A percentile compares a stretch with the other conserved stretches of the same genome.
These are phyloP conservation scores for Otocyon megalotis DNA, from an alignment of 2,113 vertebrate genomes.

Conservation along the genomic window DNA sequence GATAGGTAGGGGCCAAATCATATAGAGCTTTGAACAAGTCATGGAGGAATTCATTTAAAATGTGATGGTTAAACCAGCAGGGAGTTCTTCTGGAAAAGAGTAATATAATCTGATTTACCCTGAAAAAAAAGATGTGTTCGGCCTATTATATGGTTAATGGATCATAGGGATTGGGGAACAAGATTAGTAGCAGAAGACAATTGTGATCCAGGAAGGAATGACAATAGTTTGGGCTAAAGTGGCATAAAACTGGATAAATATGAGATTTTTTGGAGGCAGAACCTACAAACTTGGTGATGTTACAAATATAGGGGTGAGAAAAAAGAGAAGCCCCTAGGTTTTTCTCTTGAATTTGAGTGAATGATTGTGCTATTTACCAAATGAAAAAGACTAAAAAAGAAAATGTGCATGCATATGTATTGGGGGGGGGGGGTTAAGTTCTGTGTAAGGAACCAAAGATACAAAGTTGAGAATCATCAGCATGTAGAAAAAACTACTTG, in stretches of 20 bases:
- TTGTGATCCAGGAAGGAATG: background rate
- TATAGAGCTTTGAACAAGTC: background rate
- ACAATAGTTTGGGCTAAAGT: background rate
- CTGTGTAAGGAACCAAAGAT: background rate
- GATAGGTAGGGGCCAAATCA: background rate
- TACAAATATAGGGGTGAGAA: background rate
- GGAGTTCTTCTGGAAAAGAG: background rate
- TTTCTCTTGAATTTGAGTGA: conserved; percentile 6
- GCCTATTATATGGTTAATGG: background rate
- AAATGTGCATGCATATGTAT: background rate
- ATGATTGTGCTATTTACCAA: background rate
- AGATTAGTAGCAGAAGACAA: background rate
- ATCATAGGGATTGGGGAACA: background rate
- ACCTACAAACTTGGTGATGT: background rate
- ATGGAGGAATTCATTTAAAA: conserved; percentile 14
- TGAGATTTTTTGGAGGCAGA: background rate
- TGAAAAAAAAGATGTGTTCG: background rate
- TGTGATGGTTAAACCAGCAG: background rate
- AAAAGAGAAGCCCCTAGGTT: background rate
- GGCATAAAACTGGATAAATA: background rate
- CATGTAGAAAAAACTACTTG: background rate
- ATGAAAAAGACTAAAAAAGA: background rate
- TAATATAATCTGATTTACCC: background rate
- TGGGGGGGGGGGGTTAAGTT: background rate
- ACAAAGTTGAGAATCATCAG: background rate